Conservation (phyloP, 2,888 invertebrate species). For the Diaperis boleti region DNA sequence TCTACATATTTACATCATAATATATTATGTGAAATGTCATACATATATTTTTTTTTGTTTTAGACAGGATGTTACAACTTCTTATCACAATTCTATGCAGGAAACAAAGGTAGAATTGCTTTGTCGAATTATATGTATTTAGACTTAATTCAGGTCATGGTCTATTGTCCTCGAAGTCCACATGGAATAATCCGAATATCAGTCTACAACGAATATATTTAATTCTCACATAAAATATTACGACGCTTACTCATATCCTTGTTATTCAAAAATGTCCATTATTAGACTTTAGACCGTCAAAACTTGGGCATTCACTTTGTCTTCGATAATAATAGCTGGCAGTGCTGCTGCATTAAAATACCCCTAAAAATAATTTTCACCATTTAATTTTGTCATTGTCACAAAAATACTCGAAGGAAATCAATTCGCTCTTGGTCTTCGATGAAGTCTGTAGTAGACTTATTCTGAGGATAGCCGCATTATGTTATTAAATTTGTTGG, state of each 20-base stretch:
- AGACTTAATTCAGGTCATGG: too few species aligned
- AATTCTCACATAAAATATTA: neutral
- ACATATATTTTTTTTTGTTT: too few species aligned
- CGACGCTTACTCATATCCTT: constrained; percentile 48
- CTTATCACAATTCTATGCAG: too few species aligned
- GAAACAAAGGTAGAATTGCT: too few species aligned
- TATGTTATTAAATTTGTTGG: constrained; percentile 70
- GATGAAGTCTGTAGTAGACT: neutral
- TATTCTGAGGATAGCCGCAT: constrained; percentile 67
- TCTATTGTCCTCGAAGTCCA: constrained; percentile 64
- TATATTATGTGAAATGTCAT: too few species aligned
- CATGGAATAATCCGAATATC: constrained; percentile 67
- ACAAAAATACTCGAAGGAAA: constrained; percentile 24
- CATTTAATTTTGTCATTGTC: neutral
- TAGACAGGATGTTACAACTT: too few species aligned
- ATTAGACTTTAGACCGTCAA: constrained; percentile 53
- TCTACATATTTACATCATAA: too few species aligned
- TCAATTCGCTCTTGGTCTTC: constrained; percentile 19
- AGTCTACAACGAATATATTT: constrained; percentile 30
- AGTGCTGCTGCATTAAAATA: constrained; percentile 30
- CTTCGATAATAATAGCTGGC: constrained; percentile 41
- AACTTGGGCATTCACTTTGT: constrained; percentile 45
- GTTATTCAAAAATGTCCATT: constrained; percentile 52
- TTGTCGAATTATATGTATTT: too few species aligned
- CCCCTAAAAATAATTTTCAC: constrained; percentile 2